A percentile compares a stretch with the other conserved stretches of the same genome.
Conservation (phyloP, 2,113 vertebrate species). For the Nannobrachium achirus region DNA sequence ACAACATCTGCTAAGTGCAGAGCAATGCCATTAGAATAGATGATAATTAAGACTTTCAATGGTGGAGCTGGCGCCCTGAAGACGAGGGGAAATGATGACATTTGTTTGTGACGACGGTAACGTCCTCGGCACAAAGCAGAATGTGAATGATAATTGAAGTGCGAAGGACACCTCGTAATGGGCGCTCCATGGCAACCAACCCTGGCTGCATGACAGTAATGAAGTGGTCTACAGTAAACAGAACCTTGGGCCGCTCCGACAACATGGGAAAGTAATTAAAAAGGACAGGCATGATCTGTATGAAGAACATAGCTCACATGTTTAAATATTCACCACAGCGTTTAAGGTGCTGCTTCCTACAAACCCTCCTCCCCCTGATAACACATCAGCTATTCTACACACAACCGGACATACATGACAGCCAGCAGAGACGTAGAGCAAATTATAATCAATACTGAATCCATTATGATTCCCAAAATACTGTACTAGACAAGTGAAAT, state of each 20-base stretch:
- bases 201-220: slow-evolving; percentile 63
- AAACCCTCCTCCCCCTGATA: slow-evolving; percentile 19
- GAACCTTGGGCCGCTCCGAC: slow-evolving; percentile 61
- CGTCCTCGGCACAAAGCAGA: slow-evolving; percentile 39
- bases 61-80: slow-evolving; percentile 15
- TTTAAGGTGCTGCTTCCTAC: slow-evolving; percentile 18
- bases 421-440: no score
- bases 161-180: slow-evolving; percentile 63
- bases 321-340: slow-evolving; percentile 62
- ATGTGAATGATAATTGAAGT: slow-evolving; percentile 69
- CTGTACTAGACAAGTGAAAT: no score
- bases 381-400: slow-evolving; percentile 31
- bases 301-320: slow-evolving; percentile 29
- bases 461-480: no score
- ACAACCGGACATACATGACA: no score
- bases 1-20: background rate
- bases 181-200: slow-evolving; percentile 68
- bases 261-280: slow-evolving; percentile 75
- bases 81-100: slow-evolving; percentile 40
- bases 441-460: no score
- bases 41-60: slow-evolving; percentile 26
- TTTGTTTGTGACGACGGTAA: slow-evolving; percentile 22
- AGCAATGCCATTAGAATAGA: no score
- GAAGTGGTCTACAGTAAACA: slow-evolving; percentile 71
- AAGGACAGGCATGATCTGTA: slow-evolving; percentile 21